Evolutionary conservation across 2,113 vertebrate species (phyloP).

Genomic region (Oncorhynchus tshawytscha): DNA sequence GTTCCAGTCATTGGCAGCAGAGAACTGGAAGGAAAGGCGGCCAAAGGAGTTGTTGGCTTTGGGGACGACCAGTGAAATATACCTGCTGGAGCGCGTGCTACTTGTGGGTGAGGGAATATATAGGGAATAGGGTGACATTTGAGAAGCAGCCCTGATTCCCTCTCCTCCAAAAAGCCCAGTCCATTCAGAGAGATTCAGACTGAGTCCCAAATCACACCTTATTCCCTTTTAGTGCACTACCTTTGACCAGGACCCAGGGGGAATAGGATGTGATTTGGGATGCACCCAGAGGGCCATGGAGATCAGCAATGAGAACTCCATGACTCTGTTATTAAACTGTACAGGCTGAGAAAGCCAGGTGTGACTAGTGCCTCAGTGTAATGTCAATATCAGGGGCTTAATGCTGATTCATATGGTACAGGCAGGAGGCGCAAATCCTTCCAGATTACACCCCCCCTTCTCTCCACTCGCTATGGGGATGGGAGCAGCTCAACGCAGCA

Average conservation of each 20-base stretch:
- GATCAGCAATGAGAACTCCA: conserved; percentile 73
- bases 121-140: neutral
- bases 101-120: no score
- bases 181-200: no score
- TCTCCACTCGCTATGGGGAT: neutral
- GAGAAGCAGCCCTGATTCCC: conserved; percentile 44
- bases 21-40: no score
- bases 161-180: conserved; percentile 43
- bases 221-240: no score
- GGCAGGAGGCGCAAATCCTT: conserved; percentile 58
- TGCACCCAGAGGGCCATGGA: conserved; percentile 26
- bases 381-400: conserved; percentile 72
- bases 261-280: no score
- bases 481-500: conserved; percentile 16
- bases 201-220: no score
- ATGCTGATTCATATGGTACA: conserved; percentile 68
- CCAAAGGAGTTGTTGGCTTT: no score
- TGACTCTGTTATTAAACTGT: conserved; percentile 69
- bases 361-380: conserved; percentile 50
- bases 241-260: no score
- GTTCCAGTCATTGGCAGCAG: no score
- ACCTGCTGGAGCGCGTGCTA: no score
- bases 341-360: conserved; percentile 56
- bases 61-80: no score
- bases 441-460: neutral